These are phyloP conservation scores for Elaeidobius kamerunicus DNA, from an alignment of 2,888 invertebrate genomes.

Conservation along the genomic window DNA sequence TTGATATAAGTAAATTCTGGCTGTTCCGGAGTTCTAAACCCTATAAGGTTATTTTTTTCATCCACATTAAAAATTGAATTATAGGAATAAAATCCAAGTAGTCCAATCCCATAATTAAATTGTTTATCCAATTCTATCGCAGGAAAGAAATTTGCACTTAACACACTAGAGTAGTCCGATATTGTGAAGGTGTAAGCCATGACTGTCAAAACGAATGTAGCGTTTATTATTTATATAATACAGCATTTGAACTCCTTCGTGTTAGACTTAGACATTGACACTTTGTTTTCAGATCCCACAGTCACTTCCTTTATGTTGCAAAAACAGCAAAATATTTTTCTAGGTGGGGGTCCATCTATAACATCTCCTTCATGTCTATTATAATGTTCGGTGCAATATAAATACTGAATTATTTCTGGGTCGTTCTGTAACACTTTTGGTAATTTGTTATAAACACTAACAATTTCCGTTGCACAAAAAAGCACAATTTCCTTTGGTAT, in stretches of 20 bases:
- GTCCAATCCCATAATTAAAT: neutral
- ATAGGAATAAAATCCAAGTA: neutral
- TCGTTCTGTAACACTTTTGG: neutral
- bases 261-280: no score
- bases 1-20: neutral
- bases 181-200: neutral
- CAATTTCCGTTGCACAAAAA: neutral
- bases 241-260: neutral
- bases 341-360: neutral
- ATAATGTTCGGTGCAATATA: neutral
- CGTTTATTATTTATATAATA: neutral
- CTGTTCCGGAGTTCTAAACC: neutral
- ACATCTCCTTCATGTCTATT: neutral
- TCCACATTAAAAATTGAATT: neutral
- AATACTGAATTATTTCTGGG: neutral
- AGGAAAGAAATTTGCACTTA: neutral
- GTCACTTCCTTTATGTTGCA: neutral
- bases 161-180: neutral
- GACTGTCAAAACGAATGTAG: neutral
- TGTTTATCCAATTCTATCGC: neutral
- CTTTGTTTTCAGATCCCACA: neutral
- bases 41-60: neutral
- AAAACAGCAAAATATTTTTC: neutral
- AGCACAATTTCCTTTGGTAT: conserved; percentile 5
- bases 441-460: neutral